phyloP scores from a whole-genome alignment of 2,888 invertebrate species.

The Gymnosoma rotundatum region DNA sequence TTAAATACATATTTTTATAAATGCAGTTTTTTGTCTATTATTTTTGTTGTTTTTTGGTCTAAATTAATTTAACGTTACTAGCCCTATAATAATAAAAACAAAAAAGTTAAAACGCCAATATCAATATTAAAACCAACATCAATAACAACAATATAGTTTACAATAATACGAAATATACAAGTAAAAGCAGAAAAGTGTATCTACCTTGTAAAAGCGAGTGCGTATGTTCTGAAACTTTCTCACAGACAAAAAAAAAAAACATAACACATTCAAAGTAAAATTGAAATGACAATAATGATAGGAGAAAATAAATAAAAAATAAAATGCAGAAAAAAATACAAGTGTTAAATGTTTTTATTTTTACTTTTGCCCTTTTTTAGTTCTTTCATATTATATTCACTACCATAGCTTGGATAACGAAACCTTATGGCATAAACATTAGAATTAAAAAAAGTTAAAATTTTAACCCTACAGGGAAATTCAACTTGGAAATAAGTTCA shows the following conservation, averaged over 20 bases:
- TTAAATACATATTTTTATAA: neutral
- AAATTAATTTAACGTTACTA: constrained; percentile 50
- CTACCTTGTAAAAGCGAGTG: constrained; percentile 71
- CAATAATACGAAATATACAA: constrained; percentile 48
- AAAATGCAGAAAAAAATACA: too few relatives aligned
- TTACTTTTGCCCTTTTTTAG: too few relatives aligned
- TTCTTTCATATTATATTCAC: too few relatives aligned
- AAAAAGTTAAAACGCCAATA: constrained; percentile 18
- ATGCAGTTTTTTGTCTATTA: neutral
- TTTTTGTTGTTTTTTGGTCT: neutral
- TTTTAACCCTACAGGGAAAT: too few relatives aligned
- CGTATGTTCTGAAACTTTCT: constrained; percentile 64
- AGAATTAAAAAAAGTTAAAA: too few relatives aligned
- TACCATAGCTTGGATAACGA: too few relatives aligned
- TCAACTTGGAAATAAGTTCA: too few relatives aligned
- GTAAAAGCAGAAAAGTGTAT: constrained; percentile 70
- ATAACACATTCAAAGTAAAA: constrained; percentile 18
- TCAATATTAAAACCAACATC: constrained; percentile 14
- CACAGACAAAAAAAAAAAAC: neutral
- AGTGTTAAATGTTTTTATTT: too few relatives aligned
- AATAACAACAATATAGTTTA: constrained; percentile 42
- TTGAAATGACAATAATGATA: neutral
- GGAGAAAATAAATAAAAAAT: neutral
- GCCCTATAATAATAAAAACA: constrained; percentile 29
- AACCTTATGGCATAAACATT: too few relatives aligned